Evolutionary conservation across 2,797 vertebrate species (phyloP), one percentile per base, ranked within the genome.

Genomic region (Helarctos malayanus): DNA sequence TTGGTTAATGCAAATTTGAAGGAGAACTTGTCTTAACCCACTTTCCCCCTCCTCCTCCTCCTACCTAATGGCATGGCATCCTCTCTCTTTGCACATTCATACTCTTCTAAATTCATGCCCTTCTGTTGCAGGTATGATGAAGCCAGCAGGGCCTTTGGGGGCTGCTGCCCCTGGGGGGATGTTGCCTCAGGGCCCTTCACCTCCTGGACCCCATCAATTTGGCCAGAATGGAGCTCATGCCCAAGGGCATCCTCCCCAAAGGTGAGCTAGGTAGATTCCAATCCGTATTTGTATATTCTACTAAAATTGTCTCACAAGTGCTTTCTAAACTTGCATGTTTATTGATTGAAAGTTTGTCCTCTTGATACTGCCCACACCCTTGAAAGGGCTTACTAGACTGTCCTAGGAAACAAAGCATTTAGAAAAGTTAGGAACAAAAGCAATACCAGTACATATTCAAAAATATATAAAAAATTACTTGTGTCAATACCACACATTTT

Each of bases 171-270:
- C 99, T 7, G 98, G 98, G 41, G 98, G 98, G 94, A 97, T 99
- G 94, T 97, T 98, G 52, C 95, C 99, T 85, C 96, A 98, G 27
- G 98, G 75, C 38, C 97, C 99, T 57, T 98, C 80, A 12, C 96
- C 95, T 63, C 88, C 97, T 69, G 98, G 76, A 79, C 96, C 99
- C 47, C 98, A 98, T 95, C 99, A 99, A 0, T 99, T 99, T 94
- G 99, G 98, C 96, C 99, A 99, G 91, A 99, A 99, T 75, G 99
- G 98, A 69, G 96, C 98, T 47, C 97, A 89, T 27, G 69, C 86
- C 3, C 45, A 98, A 57, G 98, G 99, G 1, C 99, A 98, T 86
- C 99, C 99, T 90, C 88, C 98, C 11, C 99, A 99, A 92, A 99
- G 99, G 99, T 99, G 98, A 99, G 92, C 89, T 78, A 38, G 52